Percentiles rank a stretch among this genome's conserved stretches.
phyloP scores from a whole-genome alignment of 1,140 invertebrate species.

The Panagrolaimus sp. region DNA sequence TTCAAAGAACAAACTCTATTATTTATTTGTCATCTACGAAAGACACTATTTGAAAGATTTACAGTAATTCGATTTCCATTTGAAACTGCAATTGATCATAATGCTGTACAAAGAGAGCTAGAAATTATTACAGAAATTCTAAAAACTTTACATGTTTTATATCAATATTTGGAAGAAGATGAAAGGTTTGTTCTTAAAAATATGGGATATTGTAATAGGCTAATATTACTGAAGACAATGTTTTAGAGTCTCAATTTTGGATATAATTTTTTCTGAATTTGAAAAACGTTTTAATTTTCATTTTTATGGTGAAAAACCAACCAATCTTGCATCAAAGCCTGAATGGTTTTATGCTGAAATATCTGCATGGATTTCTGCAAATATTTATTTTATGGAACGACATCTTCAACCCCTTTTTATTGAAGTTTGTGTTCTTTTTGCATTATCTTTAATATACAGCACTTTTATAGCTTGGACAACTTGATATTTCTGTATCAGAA shows the following conservation, averaged over 20 bases:
- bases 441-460: not conserved
- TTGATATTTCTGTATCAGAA: constrained; percentile 17
- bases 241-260: not conserved
- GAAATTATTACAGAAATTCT: not conserved
- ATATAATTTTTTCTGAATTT: constrained; percentile 14
- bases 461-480: constrained; percentile 3
- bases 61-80: constrained; percentile 21
- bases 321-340: constrained; percentile 33
- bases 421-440: constrained; percentile 28
- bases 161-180: not conserved
- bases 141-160: constrained; percentile 1
- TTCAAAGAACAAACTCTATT: not conserved
- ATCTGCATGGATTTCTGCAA: constrained; percentile 31
- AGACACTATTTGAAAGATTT: not conserved
- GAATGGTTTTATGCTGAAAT: constrained; percentile 45
- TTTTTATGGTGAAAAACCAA: constrained; percentile 38
- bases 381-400: constrained; percentile 38
- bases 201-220: too few relatives aligned
- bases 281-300: constrained; percentile 34
- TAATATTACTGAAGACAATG: not conserved
- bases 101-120: not conserved
- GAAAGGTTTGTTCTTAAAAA: not conserved
- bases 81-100: constrained; percentile 18
- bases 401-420: constrained; percentile 31
- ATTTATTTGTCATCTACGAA: not conserved